Base-by-base conservation (phyloP, 1,140 invertebrate genomes). In the Brachionus calyciflorus region DNA sequence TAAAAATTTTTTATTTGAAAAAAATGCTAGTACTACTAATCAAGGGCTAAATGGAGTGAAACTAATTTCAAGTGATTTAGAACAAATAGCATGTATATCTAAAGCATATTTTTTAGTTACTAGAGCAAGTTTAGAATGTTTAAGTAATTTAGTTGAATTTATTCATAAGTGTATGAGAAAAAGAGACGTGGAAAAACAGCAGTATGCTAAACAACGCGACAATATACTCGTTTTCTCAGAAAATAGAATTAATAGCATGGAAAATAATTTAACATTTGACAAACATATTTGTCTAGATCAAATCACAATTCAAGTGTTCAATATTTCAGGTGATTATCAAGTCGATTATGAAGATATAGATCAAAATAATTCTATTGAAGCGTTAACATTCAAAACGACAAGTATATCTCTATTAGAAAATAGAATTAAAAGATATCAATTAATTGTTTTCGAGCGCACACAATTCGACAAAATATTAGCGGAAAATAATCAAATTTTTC, bases 1-100 rank as follows among this genome's bases (percentile, higher is more conserved):
- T 46, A 65, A 28, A 44, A 44, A 41, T 44, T 41, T 65, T 65
- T 41, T 65, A n/a, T 65, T 65, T 28, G 60, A 65, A 46, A 65
- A 19, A 44, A 26, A 46, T 21, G 40, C 44, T 0, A 41, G 33
- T n/a, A n/a, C n/a, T n/a, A n/a, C n/a, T n/a, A 46, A 65, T 65
- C 60, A 65, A 65, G 10, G 24, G 14, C 30, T 28, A 46, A 26
- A 65, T 46, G 60, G 44, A 10, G 1, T 7, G 60, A 44, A 44
- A 24, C 33, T 37, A 37, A 37, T 37, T 37, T 26, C 17, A 44
- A 65, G 60, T 65, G 40, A 0, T n/a, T 26, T 41, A 21, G 44
- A 44, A 19, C 14, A 3, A 14, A 44, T 7, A 65, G 3, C 24
- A 9, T 7, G 30, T 65, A 21, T 21, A 1, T 44, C 21, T 5